Base-by-base conservation (phyloP, 2,113 vertebrate genomes). In the Cavia porcellus region DNA sequence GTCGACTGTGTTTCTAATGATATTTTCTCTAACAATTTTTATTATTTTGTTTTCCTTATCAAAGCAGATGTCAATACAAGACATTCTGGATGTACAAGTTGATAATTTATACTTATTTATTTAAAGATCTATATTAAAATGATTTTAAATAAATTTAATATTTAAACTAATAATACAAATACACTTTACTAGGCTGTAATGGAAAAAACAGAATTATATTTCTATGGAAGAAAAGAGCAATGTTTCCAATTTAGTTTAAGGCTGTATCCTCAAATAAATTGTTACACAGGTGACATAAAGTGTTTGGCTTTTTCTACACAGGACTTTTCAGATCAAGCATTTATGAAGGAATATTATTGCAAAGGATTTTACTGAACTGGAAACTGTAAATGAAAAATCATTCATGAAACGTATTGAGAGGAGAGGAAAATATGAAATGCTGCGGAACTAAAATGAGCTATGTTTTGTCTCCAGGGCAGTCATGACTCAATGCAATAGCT, bases 301-400 rank as follows among this genome's bases (percentile, higher is more conserved):
- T 57, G 13, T 7, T 94, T 80, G 19, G 25, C 80, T 47, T 52
- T 95, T 92, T 90, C 82, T 92, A 70, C 15, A 42, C 22, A 55
- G 24, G 20, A 59, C 52, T 81, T 94, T 81, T 95, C n/a, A 93
- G 28, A 8, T 81, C 90, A 68, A 47, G 24, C 3, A 91, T 94
- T 80, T 87, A 80, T 87, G 30, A 92, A 85, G 75, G 59, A 47
- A 55, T 77, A 70, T 0, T 1, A 50, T 47, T 82, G 38, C 32
- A 74, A 82, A 75, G n/a, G 66, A 84, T 55, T 92, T 88, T 93
- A 45, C 86, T 95, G 94, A 96, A 82, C 28, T 24, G 64, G 24
- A 82, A 95, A 92, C 47, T 50, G 20, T 89, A 96, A 98, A 95
- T 91, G 61, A 96, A 97, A 64, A 75, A 50, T 89, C 84, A 24